Evolutionary conservation across 1,140 invertebrate species (phyloP), one percentile per base, ranked within the genome.

Genomic region (Listronotus bonariensis): DNA sequence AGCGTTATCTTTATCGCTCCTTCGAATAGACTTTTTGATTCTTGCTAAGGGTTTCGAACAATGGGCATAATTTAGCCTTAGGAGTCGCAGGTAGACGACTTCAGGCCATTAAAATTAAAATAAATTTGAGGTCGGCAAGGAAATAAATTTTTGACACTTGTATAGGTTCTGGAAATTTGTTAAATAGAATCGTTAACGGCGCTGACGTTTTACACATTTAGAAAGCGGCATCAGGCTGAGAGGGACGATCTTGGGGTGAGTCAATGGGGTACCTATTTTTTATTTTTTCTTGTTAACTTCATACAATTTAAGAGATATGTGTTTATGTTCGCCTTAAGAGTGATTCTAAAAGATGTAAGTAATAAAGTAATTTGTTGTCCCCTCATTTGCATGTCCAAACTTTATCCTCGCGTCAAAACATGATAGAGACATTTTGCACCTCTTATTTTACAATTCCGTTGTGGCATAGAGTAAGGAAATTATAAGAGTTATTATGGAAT

Each of bases 171-270:
- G 58, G 58, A 61, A 61, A 61, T 61, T 61, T 61, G 58, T 61
- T 61, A 61, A 61, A 61, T 61, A 61, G 58, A 61, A 61, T 61
- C 58, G 58, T 61, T 61, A 61, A 51, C 58, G 58, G 20, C 36
- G 58, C 46, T 61, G 58, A 61, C 58, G 48, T 38, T 40, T 59
- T 41, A 32, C 15, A 14, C 42, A 42, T 45, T 45, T 46, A 32
- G 56, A 59, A 48, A 59, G 26, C 17, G 56, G 34, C 34, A 48
- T 42, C 42, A 51, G 18, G 36, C 15, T 18, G 32, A 36, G 51
- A 40, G 51, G 51, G 51, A 54, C 20, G 15, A 36, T 15, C n/a
- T 11, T 38, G 51, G 9, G 14, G 31, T 12, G 34, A 34, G 20
- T 26, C 20, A 45, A 11, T 11, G 17, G 7, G 10, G 7, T 17